phyloP scores from a whole-genome alignment of 2,888 invertebrate species.

The Belgica antarctica region DNA sequence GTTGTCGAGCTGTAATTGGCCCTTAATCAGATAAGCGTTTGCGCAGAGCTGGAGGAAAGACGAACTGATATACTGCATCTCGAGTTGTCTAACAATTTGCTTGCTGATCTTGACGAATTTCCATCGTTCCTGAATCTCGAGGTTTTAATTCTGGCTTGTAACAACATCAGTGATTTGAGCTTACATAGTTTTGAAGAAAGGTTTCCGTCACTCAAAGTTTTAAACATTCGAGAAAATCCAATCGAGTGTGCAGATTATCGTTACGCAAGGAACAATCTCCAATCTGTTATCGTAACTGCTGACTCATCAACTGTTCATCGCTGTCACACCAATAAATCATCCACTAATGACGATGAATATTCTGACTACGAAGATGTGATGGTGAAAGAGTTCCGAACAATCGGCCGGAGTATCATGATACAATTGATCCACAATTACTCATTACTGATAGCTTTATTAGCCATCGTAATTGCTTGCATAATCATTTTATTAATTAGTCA shows the following conservation, averaged over 20 bases:
- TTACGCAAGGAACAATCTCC: neutral
- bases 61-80: constrained; percentile 28
- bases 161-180: neutral
- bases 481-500: neutral
- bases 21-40: neutral
- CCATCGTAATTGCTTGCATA: neutral
- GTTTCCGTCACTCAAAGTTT: constrained; percentile 16
- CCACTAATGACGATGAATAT: neutral
- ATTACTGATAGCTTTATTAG: neutral
- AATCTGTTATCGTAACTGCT: neutral
- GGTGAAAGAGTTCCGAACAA: neutral
- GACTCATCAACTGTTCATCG: neutral
- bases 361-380: neutral
- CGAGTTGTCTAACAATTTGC: constrained; percentile 20
- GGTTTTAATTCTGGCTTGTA: constrained; percentile 1
- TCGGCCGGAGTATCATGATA: neutral
- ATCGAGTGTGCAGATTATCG: constrained; percentile 23
- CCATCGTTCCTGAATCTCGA: constrained; percentile 23
- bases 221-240: constrained; percentile 24
- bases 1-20: neutral
- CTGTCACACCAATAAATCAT: neutral
- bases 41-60: neutral
- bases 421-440: constrained; percentile 26
- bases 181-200: constrained; percentile 1
- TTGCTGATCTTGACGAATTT: constrained; percentile 28